phyloP scores from a whole-genome alignment of 2,797 vertebrate species.

The Myotis vivesi region DNA sequence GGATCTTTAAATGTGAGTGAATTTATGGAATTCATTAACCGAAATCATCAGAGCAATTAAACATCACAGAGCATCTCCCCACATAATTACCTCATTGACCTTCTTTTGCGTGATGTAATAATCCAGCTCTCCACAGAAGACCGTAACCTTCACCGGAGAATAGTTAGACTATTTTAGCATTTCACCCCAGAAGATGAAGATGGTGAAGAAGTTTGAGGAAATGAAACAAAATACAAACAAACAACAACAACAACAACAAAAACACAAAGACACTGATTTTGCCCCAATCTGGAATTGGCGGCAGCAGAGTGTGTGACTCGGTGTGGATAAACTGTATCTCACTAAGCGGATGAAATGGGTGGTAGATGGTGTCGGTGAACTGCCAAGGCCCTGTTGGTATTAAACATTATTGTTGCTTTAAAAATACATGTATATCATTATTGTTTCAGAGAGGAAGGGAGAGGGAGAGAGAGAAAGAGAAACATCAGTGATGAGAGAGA shows the following conservation, averaged over 20 bases:
- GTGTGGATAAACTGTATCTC: neutral
- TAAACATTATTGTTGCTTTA: too few relatives aligned
- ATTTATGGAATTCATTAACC: slow-evolving; percentile 62
- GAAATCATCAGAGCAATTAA: slow-evolving; percentile 52
- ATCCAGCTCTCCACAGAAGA: slow-evolving; percentile 26
- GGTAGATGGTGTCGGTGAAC: too few relatives aligned
- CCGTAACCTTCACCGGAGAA: neutral
- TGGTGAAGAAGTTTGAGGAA: neutral
- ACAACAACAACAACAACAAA: neutral
- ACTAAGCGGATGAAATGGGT: neutral
- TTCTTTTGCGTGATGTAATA: slow-evolving; percentile 47
- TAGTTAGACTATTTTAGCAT: neutral
- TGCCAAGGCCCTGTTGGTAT: neutral
- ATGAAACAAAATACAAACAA: neutral
- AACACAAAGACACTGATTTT: neutral
- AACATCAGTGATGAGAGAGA: too few relatives aligned
- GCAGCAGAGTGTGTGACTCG: neutral
- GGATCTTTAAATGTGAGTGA: slow-evolving; percentile 62
- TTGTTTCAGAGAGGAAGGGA: too few relatives aligned
- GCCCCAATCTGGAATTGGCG: neutral
- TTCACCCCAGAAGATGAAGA: neutral
- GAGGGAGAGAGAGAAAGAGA: too few relatives aligned
- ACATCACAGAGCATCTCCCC: neutral
- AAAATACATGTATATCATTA: too few relatives aligned
- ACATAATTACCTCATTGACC: slow-evolving; percentile 53